Conservation (phyloP, 1,140 invertebrate species). For the Tetraneura akinire region DNA sequence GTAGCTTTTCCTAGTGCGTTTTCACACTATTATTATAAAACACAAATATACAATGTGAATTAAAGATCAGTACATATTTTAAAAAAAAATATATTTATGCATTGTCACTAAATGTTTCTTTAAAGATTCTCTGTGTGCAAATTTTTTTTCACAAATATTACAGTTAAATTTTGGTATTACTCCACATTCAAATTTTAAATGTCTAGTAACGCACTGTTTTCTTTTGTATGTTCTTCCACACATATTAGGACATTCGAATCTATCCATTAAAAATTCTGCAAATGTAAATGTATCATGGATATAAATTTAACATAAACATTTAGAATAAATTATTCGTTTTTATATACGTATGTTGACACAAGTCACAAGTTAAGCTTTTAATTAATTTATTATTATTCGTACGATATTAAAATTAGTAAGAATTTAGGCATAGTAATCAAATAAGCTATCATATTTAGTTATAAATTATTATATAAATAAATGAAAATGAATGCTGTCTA, state of each 20-base stretch:
- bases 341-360: too few species aligned
- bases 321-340: neutral
- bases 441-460: too few species aligned
- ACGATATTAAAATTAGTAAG: too few species aligned
- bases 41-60: too few species aligned
- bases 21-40: too few species aligned
- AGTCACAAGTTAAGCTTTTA: too few species aligned
- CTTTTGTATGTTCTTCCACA: slow-evolving; percentile 46
- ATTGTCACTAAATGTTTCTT: slow-evolving; percentile 6
- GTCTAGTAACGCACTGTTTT: slow-evolving; percentile 60
- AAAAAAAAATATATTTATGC: slow-evolving; percentile 19
- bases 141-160: slow-evolving; percentile 58
- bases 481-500: too few species aligned
- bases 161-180: slow-evolving; percentile 61
- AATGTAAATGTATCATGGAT: neutral
- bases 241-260: slow-evolving; percentile 33
- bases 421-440: too few species aligned
- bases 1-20: too few species aligned
- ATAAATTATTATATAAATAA: too few species aligned
- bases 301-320: neutral
- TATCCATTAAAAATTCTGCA: neutral
- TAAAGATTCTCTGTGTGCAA: slow-evolving; percentile 27
- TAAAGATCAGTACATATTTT: neutral
- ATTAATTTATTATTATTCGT: too few species aligned
- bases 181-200: slow-evolving; percentile 56